Evolutionary conservation across 2,888 invertebrate species (phyloP).

Genomic region (Anodontia alba): DNA sequence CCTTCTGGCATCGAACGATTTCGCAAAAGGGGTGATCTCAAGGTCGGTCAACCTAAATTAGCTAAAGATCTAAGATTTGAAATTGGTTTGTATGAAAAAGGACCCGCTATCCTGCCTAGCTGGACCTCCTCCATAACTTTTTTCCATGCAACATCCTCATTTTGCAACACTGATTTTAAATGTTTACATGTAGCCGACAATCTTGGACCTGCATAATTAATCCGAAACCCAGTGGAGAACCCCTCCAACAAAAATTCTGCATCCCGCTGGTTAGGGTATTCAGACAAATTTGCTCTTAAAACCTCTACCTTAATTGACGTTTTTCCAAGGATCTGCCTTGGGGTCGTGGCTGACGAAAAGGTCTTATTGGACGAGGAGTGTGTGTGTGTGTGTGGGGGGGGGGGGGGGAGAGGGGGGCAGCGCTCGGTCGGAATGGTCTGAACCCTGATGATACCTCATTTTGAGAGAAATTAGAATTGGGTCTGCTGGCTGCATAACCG

Average conservation of each 20-base stretch:
- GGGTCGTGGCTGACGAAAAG: neutral
- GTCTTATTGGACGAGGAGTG: neutral
- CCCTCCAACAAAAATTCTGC: neutral
- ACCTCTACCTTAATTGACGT: neutral
- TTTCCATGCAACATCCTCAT: neutral
- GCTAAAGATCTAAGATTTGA: conserved; percentile 25
- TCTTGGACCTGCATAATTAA: neutral
- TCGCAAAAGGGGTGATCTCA: too few species aligned
- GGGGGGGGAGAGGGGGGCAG: too few species aligned
- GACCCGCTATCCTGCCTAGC: conserved; percentile 16
- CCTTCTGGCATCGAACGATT: too few species aligned
- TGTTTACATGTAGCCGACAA: neutral
- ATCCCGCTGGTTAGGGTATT: neutral
- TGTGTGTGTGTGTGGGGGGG: too few species aligned
- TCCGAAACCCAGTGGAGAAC: neutral
- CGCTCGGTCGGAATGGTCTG: neutral
- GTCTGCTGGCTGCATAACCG: neutral
- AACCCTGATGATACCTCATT: neutral
- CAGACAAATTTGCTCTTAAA: neutral
- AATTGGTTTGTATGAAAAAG: conserved; percentile 2
- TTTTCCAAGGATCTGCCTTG: neutral
- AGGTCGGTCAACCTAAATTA: too few species aligned
- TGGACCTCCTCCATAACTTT: conserved; percentile 7
- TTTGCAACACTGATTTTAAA: neutral
- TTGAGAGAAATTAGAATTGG: neutral